Evolutionary conservation across 2,113 vertebrate species (phyloP).

Genomic region (Saiga tatarica): DNA sequence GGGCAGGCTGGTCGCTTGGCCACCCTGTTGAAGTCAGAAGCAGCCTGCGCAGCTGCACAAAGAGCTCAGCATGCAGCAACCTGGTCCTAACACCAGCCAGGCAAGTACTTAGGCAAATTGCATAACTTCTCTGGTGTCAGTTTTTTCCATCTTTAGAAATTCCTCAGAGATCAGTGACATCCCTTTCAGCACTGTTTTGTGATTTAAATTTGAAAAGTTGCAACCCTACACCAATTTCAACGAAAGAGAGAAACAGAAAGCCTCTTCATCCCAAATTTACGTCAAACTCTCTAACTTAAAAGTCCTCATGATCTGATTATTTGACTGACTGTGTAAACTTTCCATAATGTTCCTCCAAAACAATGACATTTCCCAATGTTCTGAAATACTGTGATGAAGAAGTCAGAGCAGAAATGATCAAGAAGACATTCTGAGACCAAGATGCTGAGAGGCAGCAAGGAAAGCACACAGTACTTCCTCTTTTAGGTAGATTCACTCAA

Average conservation of each 20-base stretch:
- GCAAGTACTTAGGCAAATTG: neutral
- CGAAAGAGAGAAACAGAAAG: neutral
- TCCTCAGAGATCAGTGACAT: neutral
- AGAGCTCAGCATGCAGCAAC: accelerated
- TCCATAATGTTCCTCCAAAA: neutral
- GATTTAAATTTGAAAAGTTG: neutral
- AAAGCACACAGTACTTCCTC: neutral
- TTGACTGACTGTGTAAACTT: neutral
- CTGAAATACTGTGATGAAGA: neutral
- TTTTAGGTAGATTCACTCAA: neutral
- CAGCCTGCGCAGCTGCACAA: accelerated
- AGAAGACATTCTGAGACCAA: neutral
- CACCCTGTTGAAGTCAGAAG: neutral
- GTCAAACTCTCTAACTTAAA: neutral
- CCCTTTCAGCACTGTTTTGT: neutral
- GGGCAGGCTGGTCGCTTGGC: neutral
- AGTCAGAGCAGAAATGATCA: neutral
- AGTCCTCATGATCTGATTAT: neutral
- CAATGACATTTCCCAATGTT: neutral
- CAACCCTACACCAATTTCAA: neutral
- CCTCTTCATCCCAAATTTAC: neutral
- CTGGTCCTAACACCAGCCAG: neutral
- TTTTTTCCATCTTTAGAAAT: neutral
- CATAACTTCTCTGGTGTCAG: neutral
- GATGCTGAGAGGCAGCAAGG: neutral